These are phyloP conservation scores for Caenorhabditis brenneri DNA, from an alignment of 1,140 invertebrate genomes.

Conservation along the genomic window DNA sequence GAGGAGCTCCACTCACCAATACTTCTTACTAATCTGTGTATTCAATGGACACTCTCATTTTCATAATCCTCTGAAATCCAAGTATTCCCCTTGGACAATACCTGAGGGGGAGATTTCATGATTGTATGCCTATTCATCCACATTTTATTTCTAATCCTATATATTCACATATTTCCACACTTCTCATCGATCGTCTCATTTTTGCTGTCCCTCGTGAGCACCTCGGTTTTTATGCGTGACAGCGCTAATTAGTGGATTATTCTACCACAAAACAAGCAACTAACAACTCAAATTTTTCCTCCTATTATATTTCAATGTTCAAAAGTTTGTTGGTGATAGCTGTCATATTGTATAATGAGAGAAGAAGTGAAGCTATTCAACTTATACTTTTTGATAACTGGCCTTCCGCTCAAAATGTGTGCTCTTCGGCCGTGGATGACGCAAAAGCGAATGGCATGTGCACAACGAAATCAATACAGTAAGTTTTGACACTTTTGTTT, in stretches of 20 bases:
- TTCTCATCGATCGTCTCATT: neutral
- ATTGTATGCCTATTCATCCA: neutral
- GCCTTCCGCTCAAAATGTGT: conserved; percentile 7
- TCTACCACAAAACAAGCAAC: neutral
- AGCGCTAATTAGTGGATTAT: neutral
- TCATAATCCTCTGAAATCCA: neutral
- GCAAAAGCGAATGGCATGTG: conserved; percentile 1
- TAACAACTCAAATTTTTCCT: too few species aligned
- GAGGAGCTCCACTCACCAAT: neutral
- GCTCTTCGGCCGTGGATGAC: neutral
- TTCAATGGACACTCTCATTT: neutral
- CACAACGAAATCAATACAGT: conserved; percentile 17
- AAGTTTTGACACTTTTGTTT: neutral
- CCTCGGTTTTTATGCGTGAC: conserved; percentile 7
- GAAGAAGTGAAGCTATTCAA: neutral
- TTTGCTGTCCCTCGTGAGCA: neutral
- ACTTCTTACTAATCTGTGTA: neutral
- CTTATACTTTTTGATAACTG: conserved; percentile 17
- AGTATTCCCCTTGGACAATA: neutral
- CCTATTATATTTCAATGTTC: neutral
- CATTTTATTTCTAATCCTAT: neutral
- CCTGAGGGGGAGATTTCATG: neutral
- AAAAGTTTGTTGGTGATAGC: neutral
- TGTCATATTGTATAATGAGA: neutral
- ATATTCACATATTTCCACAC: neutral